A percentile compares a stretch with the other conserved stretches of the same genome.
phyloP scores from a whole-genome alignment of 2,888 invertebrate species.

The Scrobipalpa atriplicella region DNA sequence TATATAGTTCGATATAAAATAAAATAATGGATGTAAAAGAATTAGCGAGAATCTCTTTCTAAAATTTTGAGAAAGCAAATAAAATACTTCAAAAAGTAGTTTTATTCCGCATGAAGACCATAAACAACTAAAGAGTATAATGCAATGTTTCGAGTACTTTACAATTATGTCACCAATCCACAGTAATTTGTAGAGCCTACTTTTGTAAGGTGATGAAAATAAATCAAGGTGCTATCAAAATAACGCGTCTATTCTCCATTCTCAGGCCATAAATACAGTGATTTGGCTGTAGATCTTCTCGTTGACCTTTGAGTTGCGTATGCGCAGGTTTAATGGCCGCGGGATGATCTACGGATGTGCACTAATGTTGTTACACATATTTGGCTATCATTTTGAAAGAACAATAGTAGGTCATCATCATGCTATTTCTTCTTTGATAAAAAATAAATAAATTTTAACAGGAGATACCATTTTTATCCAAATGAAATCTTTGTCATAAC shows the following conservation, averaged over 20 bases:
- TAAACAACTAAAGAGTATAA: no score
- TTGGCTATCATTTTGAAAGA: not conserved
- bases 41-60: no score
- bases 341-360: slow-evolving; percentile 7
- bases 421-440: not conserved
- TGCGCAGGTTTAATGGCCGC: not conserved
- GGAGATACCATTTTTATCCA: no score
- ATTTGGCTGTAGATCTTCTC: slow-evolving; percentile 4
- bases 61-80: no score
- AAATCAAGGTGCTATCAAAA: not conserved
- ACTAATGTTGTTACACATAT: slow-evolving; percentile 5
- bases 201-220: not conserved
- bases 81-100: no score
- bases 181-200: not conserved
- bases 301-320: slow-evolving; percentile 2
- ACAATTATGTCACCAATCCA: not conserved
- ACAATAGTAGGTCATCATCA: not conserved
- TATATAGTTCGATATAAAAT: no score
- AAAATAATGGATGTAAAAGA: no score
- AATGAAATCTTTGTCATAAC: no score
- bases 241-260: not conserved
- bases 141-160: no score
- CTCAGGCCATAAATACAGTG: slow-evolving; percentile 8
- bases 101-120: no score
- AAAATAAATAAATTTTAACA: not conserved